phyloP scores from a whole-genome alignment of 2,113 vertebrate genomes.

The Chaetorhynchus papuensis region DNA sequence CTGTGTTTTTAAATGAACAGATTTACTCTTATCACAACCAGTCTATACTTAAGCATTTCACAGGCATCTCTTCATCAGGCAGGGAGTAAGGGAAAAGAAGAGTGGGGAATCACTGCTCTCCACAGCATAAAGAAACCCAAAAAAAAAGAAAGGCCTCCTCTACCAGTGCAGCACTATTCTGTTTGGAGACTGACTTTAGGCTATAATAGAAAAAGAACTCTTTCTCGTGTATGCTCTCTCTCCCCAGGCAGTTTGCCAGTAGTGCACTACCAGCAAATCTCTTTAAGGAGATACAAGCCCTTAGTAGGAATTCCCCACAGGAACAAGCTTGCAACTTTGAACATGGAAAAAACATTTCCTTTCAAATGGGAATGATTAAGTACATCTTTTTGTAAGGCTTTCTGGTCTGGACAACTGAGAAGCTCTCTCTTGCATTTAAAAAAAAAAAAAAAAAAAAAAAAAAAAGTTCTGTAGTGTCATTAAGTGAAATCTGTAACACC shows the following conservation, averaged over 20 bases:
- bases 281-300: neutral
- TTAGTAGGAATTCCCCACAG: slow-evolving; percentile 20
- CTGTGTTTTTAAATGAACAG: neutral
- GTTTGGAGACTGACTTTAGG: neutral
- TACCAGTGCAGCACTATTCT: neutral
- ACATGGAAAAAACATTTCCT: neutral
- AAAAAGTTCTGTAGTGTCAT: neutral
- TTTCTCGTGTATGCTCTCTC: neutral
- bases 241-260: slow-evolving; percentile 23
- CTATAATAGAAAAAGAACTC: neutral
- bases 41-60: neutral
- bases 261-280: slow-evolving; percentile 1
- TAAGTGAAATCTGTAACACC: neutral
- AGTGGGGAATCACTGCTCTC: neutral
- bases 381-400: neutral
- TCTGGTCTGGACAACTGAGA: neutral
- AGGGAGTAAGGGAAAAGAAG: neutral
- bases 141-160: neutral
- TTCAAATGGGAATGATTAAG: neutral
- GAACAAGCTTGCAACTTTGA: neutral
- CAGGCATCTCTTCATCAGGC: neutral
- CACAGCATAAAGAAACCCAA: neutral
- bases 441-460: neutral
- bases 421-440: neutral
- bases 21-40: neutral